Base-by-base conservation (phyloP, 2,113 vertebrate genomes). In the Monopterus albus region DNA sequence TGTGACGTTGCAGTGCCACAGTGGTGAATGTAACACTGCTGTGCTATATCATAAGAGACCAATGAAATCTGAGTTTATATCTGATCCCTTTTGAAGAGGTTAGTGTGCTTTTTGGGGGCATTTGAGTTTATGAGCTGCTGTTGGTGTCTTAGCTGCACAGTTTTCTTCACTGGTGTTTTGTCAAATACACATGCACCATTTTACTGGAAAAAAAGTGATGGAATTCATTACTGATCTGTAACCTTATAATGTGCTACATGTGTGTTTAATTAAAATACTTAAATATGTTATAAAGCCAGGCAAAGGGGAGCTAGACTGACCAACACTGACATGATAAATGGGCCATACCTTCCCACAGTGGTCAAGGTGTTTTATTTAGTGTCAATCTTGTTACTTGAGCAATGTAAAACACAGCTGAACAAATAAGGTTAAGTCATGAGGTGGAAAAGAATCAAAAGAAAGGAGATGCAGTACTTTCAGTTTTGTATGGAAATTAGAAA, bases 11-110 rank as follows among this genome's bases (percentile, higher is more conserved):
- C 49, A 40, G 61, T 64, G 60, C 14, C 9, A 28, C 2, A 26
- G 72, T 81, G 86, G 73, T 57, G 66, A 90, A 87, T 87, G 61
- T 86, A 67, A 72, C 86, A 70, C 74, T 11, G 13, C 47, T 14
- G 13, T 69, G 88, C 51, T 52, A 81, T 17, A 64, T 75, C 61
- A 70, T 4, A 60, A 31, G 53, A 46, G 53, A n/a, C 29, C 38
- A 47, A 49, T 50, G 21, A 33, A 59, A 45, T 35, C 20, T 39
- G 12, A 53, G 62, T 49, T 26, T n/a, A 36, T 42, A 36, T 53
- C 55, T 50, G 28, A 20, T 23, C 13, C 26, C 13, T 1, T 52
- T 31, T 60, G 33, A 23, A 35, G 36, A 61, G 38, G 26, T 59
- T 5, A 14, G 15, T 28, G 14, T 12, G n/a, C 26, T 68, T 25